A percentile compares a stretch with the other conserved stretches of the same genome.
Conservation (phyloP, 2,113 vertebrate genomes). For the Carollia perspicillata region DNA sequence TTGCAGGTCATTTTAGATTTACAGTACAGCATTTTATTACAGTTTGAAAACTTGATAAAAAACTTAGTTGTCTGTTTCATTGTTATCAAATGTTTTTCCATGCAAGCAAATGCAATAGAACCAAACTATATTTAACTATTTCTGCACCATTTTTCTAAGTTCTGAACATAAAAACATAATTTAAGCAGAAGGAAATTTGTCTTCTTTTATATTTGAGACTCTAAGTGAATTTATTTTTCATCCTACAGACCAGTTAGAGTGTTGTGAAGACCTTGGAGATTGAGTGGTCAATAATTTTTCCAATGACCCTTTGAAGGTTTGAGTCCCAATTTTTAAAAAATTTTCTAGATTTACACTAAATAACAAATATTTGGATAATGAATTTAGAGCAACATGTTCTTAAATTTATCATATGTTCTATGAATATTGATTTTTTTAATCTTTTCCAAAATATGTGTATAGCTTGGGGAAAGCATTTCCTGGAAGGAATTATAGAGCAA, state of each 20-base stretch:
- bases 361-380: not conserved
- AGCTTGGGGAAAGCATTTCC: not conserved
- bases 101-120: not conserved
- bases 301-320: not conserved
- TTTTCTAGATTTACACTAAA: not conserved
- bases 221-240: not conserved
- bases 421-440: not conserved
- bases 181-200: not conserved
- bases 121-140: not conserved
- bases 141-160: not conserved
- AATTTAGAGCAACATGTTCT: not conserved
- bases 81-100: slow-evolving; percentile 63
- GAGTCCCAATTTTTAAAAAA: not conserved
- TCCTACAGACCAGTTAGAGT: not conserved
- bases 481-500: not conserved
- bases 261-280: not conserved
- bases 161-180: not conserved
- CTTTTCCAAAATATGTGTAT: not conserved
- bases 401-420: not conserved
- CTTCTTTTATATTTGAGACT: not conserved
- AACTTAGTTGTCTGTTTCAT: slow-evolving; percentile 56
- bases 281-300: slow-evolving; percentile 1
- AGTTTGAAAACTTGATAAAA: slow-evolving; percentile 73
- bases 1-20: slow-evolving; percentile 79
- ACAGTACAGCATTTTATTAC: slow-evolving; percentile 76